These are phyloP conservation scores for Phymastichus coffea DNA, from an alignment of 1,140 invertebrate species.

Conservation along the genomic window DNA sequence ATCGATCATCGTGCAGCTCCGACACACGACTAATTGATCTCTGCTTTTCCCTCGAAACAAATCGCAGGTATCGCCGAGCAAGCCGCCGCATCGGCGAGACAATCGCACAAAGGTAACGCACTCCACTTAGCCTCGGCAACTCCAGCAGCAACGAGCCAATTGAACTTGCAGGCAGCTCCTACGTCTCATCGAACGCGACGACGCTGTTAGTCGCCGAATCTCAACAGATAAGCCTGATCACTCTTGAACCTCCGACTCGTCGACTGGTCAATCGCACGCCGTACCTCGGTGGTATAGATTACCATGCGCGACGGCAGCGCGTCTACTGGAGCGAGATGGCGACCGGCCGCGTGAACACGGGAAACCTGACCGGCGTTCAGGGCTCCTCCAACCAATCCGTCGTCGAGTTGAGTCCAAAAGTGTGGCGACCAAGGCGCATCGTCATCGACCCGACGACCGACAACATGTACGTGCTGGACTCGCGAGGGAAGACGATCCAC, in stretches of 20 bases:
- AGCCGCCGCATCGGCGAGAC: too few relatives aligned
- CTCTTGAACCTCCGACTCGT: background rate
- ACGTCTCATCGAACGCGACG: background rate
- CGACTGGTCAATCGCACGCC: background rate
- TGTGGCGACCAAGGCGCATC: background rate
- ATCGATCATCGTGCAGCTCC: too few relatives aligned
- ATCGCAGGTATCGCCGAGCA: too few relatives aligned
- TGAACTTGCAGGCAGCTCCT: too few relatives aligned
- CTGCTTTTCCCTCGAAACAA: too few relatives aligned
- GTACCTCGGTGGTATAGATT: background rate
- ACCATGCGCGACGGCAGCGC: background rate
- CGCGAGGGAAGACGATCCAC: background rate
- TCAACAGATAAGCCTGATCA: background rate
- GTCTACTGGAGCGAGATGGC: slow-evolving; percentile 18
- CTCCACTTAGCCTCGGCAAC: too few relatives aligned
- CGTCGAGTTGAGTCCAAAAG: background rate
- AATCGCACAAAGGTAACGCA: too few relatives aligned
- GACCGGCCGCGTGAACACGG: background rate
- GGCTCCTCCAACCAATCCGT: background rate
- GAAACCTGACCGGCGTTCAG: background rate
- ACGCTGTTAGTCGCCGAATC: background rate
- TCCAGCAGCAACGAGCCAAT: too few relatives aligned
- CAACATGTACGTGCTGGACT: slow-evolving; percentile 1
- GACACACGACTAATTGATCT: too few relatives aligned
- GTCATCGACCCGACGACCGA: slow-evolving; percentile 5